A percentile compares a stretch with the other conserved stretches of the same genome.
phyloP scores from a whole-genome alignment of 2,888 invertebrate species.

The Timandra comae region DNA sequence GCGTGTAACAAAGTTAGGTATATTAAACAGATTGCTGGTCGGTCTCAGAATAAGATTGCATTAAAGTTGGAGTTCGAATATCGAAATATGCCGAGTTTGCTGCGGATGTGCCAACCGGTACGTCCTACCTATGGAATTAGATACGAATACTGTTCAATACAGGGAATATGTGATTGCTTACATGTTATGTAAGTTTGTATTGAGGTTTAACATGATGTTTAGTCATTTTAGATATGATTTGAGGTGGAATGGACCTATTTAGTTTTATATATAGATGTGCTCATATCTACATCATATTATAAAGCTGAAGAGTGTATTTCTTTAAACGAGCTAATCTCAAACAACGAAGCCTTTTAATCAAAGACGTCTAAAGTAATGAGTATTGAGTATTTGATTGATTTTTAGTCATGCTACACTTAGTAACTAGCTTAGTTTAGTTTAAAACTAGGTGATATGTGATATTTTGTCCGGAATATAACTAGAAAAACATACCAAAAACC shows the following conservation, averaged over 20 bases:
- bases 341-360: too few relatives aligned
- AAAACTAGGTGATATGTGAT: too few relatives aligned
- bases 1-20: conserved; percentile 14
- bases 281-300: too few relatives aligned
- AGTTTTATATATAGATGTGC: too few relatives aligned
- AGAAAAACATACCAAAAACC: too few relatives aligned
- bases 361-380: too few relatives aligned
- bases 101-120: conserved; percentile 41
- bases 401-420: too few relatives aligned
- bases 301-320: background rate
- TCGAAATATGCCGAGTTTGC: conserved; percentile 53
- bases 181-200: background rate
- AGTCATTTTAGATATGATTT: background rate
- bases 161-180: too few relatives aligned
- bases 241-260: too few relatives aligned
- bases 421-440: too few relatives aligned
- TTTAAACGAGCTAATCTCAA: background rate
- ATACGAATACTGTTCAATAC: background rate
- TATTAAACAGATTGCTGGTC: conserved; percentile 38
- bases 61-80: conserved; percentile 49
- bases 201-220: background rate
- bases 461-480: too few relatives aligned
- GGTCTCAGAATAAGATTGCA: conserved; percentile 42
- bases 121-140: conserved; percentile 6
- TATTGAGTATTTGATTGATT: too few relatives aligned